These are phyloP conservation scores for Muntiacus muntjak DNA, from an alignment of 2,113 vertebrate genomes.

Conservation along the genomic window DNA sequence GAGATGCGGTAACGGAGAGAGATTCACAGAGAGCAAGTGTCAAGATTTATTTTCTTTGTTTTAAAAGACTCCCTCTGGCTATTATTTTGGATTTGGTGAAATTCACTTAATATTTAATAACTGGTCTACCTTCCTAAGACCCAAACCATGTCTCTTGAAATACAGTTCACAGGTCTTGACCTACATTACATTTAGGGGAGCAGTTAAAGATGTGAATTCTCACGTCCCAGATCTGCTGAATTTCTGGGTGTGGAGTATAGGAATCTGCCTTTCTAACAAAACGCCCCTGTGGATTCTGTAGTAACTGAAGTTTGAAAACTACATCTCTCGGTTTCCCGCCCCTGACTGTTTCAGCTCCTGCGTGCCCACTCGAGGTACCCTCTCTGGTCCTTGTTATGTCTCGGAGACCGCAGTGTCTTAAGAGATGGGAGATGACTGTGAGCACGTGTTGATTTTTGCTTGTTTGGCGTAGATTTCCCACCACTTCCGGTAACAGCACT, in stretches of 20 bases:
- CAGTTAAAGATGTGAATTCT: not conserved
- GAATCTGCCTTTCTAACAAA: not conserved
- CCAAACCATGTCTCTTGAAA: not conserved
- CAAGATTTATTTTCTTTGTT: not conserved
- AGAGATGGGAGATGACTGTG: accelerated
- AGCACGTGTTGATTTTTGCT: not conserved
- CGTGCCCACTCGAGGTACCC: accelerated
- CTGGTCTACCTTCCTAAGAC: not conserved
- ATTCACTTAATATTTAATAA: slow-evolving; percentile 4
- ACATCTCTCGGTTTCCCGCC: not conserved
- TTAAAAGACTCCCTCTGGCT: slow-evolving; percentile 23
- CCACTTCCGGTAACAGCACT: not conserved
- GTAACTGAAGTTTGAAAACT: not conserved
- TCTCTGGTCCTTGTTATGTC: not conserved
- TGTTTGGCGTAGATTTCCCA: not conserved
- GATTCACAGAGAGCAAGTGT: not conserved
- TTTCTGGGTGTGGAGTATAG: not conserved
- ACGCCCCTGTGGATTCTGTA: not conserved
- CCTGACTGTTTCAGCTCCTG: not conserved
- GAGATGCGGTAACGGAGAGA: not conserved
- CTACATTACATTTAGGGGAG: not conserved
- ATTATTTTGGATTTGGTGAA: slow-evolving; percentile 21
- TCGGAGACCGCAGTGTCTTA: not conserved
- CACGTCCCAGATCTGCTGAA: not conserved
- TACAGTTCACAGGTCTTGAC: not conserved